phyloP scores from a whole-genome alignment of 2,797 vertebrate genomes.

The Tympanoctomys barrerae region DNA sequence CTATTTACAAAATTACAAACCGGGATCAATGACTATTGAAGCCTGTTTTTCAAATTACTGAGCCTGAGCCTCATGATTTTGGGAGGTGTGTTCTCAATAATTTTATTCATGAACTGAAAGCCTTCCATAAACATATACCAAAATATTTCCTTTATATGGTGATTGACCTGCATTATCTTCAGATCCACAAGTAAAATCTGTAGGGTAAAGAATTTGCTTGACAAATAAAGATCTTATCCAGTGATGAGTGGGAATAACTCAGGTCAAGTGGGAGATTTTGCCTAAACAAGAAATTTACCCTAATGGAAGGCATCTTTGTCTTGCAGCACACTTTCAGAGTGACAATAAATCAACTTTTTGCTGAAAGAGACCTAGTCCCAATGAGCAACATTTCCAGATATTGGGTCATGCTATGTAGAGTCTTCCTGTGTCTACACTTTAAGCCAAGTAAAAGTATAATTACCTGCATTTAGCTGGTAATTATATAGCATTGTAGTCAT shows the following conservation, averaged over 20 bases:
- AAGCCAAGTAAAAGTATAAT: not conserved
- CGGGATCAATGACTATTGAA: not conserved
- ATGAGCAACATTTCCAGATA: not conserved
- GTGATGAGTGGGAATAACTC: not conserved
- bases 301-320: not conserved
- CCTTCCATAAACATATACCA: not conserved
- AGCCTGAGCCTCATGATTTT: not conserved
- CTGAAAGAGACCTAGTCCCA: not conserved
- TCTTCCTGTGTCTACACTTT: not conserved
- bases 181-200: not conserved
- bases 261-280: not conserved
- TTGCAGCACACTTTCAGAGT: not conserved
- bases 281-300: not conserved
- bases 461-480: not conserved
- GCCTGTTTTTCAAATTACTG: not conserved
- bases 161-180: not conserved
- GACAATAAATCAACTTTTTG: not conserved
- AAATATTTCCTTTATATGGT: not conserved
- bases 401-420: not conserved
- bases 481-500: not conserved
- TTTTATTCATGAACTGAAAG: conserved; percentile 46
- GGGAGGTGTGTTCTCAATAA: not conserved
- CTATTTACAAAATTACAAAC: not conserved
- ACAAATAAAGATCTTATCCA: not conserved
- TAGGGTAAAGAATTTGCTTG: conserved; percentile 13